These are phyloP conservation scores for Tribolium castaneum DNA, from an alignment of 1,140 invertebrate genomes.

Conservation along the genomic window DNA sequence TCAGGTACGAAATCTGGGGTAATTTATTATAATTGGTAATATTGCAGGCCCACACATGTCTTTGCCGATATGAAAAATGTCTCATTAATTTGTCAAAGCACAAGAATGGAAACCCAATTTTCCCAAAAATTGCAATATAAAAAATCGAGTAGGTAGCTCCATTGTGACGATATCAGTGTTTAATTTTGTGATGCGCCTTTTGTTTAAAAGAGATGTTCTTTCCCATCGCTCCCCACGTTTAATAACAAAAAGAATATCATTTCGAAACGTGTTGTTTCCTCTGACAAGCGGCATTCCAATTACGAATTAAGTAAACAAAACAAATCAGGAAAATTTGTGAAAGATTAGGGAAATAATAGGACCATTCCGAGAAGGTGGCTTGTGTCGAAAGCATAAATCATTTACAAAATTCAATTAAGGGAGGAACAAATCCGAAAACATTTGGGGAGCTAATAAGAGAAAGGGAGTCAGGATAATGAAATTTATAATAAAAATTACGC, in stretches of 20 bases:
- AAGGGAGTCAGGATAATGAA: not conserved
- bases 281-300: not conserved
- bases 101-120: not conserved
- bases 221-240: not conserved
- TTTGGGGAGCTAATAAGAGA: no score
- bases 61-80: no score
- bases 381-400: not conserved
- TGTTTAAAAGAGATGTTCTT: no score
- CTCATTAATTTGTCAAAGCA: not conserved
- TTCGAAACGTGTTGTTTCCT: not conserved
- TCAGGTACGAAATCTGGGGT: no score
- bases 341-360: not conserved
- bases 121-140: not conserved
- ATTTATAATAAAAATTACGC: not conserved
- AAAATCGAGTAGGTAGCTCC: not conserved
- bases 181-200: not conserved
- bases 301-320: not conserved
- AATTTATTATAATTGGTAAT: no score
- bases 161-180: not conserved
- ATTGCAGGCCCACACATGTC: no score
- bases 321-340: not conserved
- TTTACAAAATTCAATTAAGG: not conserved
- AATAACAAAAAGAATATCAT: not conserved
- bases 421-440: not conserved
- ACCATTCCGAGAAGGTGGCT: not conserved